A percentile compares a stretch with the other conserved stretches of the same genome.
Conservation (phyloP, 2,888 invertebrate species). For the Orthonevra nobilis region DNA sequence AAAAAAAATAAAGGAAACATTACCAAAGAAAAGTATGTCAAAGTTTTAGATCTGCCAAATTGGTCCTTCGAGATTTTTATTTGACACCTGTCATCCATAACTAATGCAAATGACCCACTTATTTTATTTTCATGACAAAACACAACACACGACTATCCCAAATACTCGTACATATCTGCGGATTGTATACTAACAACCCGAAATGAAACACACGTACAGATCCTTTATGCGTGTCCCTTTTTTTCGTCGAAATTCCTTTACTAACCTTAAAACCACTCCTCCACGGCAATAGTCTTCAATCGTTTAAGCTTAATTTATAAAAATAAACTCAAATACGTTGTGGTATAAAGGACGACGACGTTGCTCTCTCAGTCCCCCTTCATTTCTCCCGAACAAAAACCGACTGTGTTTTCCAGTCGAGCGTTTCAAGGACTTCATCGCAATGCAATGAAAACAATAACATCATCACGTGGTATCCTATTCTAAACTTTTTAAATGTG, state of each 20-base stretch:
- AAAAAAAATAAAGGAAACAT: no score
- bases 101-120: slow-evolving; percentile 24
- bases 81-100: slow-evolving; percentile 1
- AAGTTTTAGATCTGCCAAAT: slow-evolving; percentile 17
- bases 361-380: not conserved
- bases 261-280: not conserved
- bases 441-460: slow-evolving; percentile 62
- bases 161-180: not conserved
- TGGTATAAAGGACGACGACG: slow-evolving; percentile 24
- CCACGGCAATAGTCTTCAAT: slow-evolving; percentile 1
- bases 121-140: not conserved
- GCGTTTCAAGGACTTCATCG: slow-evolving; percentile 60
- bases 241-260: not conserved
- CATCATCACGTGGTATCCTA: slow-evolving; percentile 61
- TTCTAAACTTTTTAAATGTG: slow-evolving; percentile 51
- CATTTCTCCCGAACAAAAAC: slow-evolving; percentile 19
- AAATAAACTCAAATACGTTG: slow-evolving; percentile 20
- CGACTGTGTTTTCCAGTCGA: slow-evolving; percentile 40
- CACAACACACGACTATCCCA: slow-evolving; percentile 2
- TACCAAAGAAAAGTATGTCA: not conserved
- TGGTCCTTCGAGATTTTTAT: slow-evolving; percentile 8
- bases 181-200: no score
- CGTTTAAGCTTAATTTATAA: slow-evolving; percentile 27
- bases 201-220: not conserved
- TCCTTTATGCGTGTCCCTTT: not conserved